Conservation (phyloP, 2,113 vertebrate species). For the Asarcornis scutulata region DNA sequence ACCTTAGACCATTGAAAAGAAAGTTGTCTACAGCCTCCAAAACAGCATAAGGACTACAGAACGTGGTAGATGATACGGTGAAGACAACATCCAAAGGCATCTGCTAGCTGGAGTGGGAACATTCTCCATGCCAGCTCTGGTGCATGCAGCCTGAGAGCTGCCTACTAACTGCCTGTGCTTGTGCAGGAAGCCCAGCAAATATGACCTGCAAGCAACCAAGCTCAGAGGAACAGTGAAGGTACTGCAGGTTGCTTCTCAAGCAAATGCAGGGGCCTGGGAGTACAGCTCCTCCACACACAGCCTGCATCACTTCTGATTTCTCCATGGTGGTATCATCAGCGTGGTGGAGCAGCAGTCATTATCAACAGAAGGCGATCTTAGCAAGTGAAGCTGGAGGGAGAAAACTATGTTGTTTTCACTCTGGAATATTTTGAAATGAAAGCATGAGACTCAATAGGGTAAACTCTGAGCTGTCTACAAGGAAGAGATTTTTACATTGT, state of each 20-base stretch:
- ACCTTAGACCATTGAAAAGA: background rate
- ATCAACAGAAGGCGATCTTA: background rate
- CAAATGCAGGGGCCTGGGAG: background rate
- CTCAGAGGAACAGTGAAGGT: background rate
- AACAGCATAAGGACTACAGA: rapidly evolving
- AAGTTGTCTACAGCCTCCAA: background rate
- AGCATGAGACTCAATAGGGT: background rate
- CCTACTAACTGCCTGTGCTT: background rate
- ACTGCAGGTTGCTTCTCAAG: background rate
- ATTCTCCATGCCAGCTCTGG: background rate
- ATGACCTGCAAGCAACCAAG: background rate
- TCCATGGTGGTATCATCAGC: background rate
- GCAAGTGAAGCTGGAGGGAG: background rate
- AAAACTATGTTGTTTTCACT: background rate
- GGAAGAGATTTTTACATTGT: background rate
- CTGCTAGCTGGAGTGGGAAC: background rate
- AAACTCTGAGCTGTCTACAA: background rate
- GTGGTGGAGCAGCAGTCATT: background rate
- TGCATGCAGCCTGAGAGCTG: background rate
- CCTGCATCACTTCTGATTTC: background rate
- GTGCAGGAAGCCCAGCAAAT: rapidly evolving
- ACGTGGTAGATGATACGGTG: background rate
- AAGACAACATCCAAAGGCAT: background rate
- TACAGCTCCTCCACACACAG: background rate
- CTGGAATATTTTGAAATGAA: background rate